phyloP scores from a whole-genome alignment of 2,888 invertebrate species.

The Drepana falcataria region DNA sequence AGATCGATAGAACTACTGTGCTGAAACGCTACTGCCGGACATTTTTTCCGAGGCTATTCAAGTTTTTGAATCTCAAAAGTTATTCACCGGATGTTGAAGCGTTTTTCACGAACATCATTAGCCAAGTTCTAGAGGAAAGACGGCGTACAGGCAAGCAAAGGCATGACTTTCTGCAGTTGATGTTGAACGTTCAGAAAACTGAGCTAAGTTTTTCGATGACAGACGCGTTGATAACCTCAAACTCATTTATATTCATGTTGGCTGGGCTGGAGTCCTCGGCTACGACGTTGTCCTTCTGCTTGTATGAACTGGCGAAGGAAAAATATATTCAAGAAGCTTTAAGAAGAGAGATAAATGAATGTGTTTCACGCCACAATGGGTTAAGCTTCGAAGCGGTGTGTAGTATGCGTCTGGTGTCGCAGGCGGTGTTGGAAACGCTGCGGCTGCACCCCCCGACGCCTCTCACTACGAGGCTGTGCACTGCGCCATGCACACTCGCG shows the following conservation, averaged over 20 bases:
- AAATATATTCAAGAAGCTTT: constrained; percentile 53
- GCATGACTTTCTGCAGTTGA: constrained; percentile 67
- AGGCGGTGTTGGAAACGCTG: constrained; percentile 55
- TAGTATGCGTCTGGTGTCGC: constrained; percentile 53
- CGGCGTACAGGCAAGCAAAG: constrained; percentile 48
- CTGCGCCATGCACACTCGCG: constrained; percentile 49
- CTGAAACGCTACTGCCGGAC: constrained; percentile 65
- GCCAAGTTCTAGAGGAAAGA: constrained; percentile 58
- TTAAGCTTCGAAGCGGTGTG: constrained; percentile 61
- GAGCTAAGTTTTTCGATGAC: constrained; percentile 59
- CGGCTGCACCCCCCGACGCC: constrained; percentile 68
- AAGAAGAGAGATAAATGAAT: constrained; percentile 54
- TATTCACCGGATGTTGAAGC: constrained; percentile 62
- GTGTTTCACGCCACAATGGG: constrained; percentile 42
- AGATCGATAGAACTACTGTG: constrained; percentile 49
- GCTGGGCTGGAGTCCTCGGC: constrained; percentile 70
- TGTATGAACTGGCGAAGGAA: constrained; percentile 64
- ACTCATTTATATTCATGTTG: constrained; percentile 73
- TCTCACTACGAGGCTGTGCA: constrained; percentile 63
- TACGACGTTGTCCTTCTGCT: constrained; percentile 65
- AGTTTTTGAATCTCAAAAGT: constrained; percentile 60
- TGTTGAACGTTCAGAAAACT: constrained; percentile 65
- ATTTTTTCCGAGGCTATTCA: constrained; percentile 63
- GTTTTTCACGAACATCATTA: constrained; percentile 62
- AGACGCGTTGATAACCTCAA: constrained; percentile 68